phyloP scores from a whole-genome alignment of 2,113 vertebrate genomes.

The Psammodynastes pulverulentus region DNA sequence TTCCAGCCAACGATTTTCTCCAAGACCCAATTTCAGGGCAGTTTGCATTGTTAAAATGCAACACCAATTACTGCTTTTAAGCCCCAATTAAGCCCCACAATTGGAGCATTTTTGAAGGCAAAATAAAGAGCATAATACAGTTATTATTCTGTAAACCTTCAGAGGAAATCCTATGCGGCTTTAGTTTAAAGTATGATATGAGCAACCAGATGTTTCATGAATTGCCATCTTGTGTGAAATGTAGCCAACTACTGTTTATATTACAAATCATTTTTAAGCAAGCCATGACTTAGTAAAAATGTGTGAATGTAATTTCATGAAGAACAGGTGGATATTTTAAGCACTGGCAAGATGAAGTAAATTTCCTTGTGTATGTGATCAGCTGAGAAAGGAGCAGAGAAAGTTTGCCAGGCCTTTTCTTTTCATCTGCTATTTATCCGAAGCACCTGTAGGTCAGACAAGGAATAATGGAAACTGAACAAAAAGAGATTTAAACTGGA shows the following conservation, averaged over 20 bases:
- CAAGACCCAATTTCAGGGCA: neutral
- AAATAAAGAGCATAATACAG: neutral
- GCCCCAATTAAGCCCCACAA: neutral
- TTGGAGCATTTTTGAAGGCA: neutral
- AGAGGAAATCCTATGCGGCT: neutral
- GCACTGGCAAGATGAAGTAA: neutral
- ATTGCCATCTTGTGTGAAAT: neutral
- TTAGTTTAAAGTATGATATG: neutral
- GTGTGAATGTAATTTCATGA: neutral
- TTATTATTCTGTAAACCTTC: neutral
- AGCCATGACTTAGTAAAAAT: neutral
- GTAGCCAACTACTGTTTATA: neutral
- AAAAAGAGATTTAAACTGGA: too few species aligned
- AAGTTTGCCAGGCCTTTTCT: neutral
- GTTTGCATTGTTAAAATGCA: neutral
- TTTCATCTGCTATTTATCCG: neutral
- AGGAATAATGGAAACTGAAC: too few species aligned
- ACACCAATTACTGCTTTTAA: neutral
- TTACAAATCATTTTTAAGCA: neutral
- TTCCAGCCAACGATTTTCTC: neutral
- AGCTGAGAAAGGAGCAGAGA: neutral
- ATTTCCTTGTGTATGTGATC: neutral
- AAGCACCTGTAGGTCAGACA: too few species aligned
- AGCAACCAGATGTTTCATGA: neutral
- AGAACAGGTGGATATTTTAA: neutral